Percentiles rank a stretch among this genome's conserved stretches.
phyloP scores from a whole-genome alignment of 2,797 vertebrate genomes.

The Eupleurogrammus muticus region DNA sequence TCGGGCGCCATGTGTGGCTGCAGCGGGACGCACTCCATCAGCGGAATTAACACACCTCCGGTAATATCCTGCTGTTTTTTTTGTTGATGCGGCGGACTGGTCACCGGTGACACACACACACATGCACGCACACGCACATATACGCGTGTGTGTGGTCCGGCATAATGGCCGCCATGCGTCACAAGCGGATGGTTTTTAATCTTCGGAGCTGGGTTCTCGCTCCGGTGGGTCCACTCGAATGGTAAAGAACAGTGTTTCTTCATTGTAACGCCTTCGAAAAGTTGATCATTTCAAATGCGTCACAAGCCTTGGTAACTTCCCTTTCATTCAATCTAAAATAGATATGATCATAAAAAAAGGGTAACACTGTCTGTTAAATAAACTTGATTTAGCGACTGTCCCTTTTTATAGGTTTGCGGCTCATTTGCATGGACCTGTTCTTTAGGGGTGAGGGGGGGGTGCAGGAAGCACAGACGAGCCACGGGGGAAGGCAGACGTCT shows the following conservation, averaged over 20 bases:
- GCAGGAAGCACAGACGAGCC: slow-evolving; percentile 71
- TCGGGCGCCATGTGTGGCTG: background rate
- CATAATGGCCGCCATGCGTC: slow-evolving; percentile 36
- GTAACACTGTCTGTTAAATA: slow-evolving; percentile 9
- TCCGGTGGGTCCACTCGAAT: slow-evolving; percentile 41
- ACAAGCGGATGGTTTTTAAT: slow-evolving; percentile 47
- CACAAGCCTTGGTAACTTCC: background rate
- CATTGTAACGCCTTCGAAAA: slow-evolving; percentile 23
- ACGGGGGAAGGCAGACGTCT: slow-evolving; percentile 65
- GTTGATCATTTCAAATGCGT: slow-evolving; percentile 20
- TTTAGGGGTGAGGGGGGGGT: slow-evolving; percentile 51
- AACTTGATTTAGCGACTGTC: slow-evolving; percentile 49
- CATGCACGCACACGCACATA: background rate
- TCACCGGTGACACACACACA: background rate
- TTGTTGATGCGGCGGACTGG: background rate
- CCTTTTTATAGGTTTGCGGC: slow-evolving; percentile 65
- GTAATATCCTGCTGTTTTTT: background rate
- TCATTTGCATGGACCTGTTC: slow-evolving; percentile 78
- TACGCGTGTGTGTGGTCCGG: no score
- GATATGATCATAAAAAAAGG: background rate
- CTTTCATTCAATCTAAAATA: background rate
- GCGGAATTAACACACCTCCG: slow-evolving; percentile 37
- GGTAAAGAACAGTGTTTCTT: slow-evolving; percentile 43
- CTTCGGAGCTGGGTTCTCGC: slow-evolving; percentile 20
- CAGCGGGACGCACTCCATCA: slow-evolving; percentile 25